Base-by-base conservation (phyloP, 2,113 vertebrate genomes). In the Peromyscus leucopus region DNA sequence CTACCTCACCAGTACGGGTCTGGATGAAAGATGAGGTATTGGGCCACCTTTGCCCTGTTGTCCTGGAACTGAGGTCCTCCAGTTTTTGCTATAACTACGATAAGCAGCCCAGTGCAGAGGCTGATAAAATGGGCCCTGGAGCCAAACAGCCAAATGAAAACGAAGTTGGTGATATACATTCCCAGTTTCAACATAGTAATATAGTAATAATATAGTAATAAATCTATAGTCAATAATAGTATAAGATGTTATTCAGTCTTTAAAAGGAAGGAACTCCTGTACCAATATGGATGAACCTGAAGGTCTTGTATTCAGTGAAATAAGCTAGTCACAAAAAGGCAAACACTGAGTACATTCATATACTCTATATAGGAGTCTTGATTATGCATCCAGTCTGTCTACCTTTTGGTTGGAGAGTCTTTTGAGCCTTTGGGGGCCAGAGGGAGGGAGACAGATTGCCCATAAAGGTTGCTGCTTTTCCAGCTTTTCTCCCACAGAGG, bases 381-480 rank as follows among this genome's bases (percentile, higher is more conserved):
- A 39, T n/a, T 93, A 5, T 65, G 31, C 67, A 55, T 39, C 82
- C 67, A 63, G 39, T 72, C 65, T 85, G 16, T 51, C 79, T 83
- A 36, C 22, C 87, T 72, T n/a, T 10, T 88, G 26, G 72, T 89
- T 90, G 80, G 65, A 92, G 89, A 76, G 83, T 89, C 42, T 69
- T 16, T 75, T 94, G 51, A 51, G 55, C 36, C 69, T 87, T 72
- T 33, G 19, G 57, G 55, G 48, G 3, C 17, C 72, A 94, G 31
- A 46, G 33, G 46, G 57, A 21, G n/a, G 39, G 4, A 89, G 57
- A 39, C 39, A 63, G 15, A 12, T 36, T 90, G 67, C 46, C 15
- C 17, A 9, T n/a, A 7, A 65, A 31, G 90, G 19, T 33, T 57
- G 9, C 21, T 71, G 39, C 22, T 71, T 87, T 90, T 59, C 13